Evolutionary conservation across 1,140 invertebrate species (phyloP).

Genomic region (Bombus superbus): DNA sequence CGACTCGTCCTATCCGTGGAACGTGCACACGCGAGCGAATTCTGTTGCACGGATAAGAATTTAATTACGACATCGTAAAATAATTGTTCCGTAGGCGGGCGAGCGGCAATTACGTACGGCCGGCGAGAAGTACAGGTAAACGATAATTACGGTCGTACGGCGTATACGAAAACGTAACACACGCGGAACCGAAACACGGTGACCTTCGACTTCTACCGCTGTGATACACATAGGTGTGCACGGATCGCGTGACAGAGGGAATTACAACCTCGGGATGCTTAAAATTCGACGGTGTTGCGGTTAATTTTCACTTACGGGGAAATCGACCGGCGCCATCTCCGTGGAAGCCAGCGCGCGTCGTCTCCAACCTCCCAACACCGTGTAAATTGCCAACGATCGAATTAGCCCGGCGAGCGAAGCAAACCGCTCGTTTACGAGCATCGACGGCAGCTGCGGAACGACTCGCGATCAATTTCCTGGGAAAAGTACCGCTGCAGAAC

Average conservation of each 20-base stretch:
- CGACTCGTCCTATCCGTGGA: not conserved
- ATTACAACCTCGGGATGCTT: constrained; percentile 10
- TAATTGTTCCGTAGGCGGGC: constrained; percentile 13
- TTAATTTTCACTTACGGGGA: constrained; percentile 28
- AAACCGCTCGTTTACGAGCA: not conserved
- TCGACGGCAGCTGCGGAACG: not conserved
- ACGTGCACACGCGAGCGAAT: not conserved
- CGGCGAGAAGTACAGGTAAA: not conserved
- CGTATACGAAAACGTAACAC: not conserved
- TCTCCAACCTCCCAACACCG: not conserved
- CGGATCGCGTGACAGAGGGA: constrained; percentile 36
- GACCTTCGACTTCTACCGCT: constrained; percentile 17
- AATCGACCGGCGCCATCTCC: not conserved
- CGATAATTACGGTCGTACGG: not conserved
- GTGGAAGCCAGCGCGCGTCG: not conserved
- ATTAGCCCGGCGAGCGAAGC: not conserved
- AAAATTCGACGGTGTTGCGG: constrained; percentile 9
- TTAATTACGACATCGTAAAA: constrained; percentile 26
- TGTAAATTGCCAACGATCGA: constrained; percentile 6
- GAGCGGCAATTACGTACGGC: not conserved
- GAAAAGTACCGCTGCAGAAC: not conserved
- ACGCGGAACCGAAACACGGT: not conserved
- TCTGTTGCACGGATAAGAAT: not conserved
- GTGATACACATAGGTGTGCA: not conserved
- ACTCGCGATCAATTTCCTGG: not conserved